Evolutionary conservation across 1,140 invertebrate genomes (phyloP).

Genomic region (Lepidostoma basale): DNA sequence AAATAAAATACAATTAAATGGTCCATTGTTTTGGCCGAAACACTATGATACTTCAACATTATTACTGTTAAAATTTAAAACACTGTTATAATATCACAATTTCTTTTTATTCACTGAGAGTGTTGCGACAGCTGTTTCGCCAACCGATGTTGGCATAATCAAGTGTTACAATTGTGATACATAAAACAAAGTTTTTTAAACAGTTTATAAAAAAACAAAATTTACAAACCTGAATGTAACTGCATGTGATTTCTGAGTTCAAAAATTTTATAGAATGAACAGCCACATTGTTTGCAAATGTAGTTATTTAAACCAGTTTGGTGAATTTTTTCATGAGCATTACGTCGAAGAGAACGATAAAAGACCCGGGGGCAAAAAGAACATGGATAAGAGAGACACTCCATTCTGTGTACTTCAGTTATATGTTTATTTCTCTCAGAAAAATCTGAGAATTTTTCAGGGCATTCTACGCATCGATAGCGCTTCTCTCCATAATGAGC

Average conservation of each 20-base stretch:
- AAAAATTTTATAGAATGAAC: constrained; percentile 13
- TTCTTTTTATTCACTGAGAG: neutral
- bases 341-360: neutral
- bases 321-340: neutral
- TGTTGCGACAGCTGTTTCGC: neutral
- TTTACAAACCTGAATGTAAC: constrained; percentile 20
- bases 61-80: neutral
- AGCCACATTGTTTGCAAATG: neutral
- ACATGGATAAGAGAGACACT: constrained; percentile 10
- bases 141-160: neutral
- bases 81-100: neutral
- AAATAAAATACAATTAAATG: too few relatives aligned
- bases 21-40: too few relatives aligned
- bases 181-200: neutral
- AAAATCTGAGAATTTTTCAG: constrained; percentile 23
- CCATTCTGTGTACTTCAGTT: neutral
- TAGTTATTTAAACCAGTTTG: neutral
- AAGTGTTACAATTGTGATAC: neutral
- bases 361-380: constrained; percentile 6
- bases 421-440: constrained; percentile 22
- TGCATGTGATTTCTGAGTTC: constrained; percentile 24
- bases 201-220: neutral
- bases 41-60: too few relatives aligned
- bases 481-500: constrained; percentile 13
- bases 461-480: constrained; percentile 18